Conservation (phyloP, 1,140 invertebrate species). For the Microplitis demolitor region DNA sequence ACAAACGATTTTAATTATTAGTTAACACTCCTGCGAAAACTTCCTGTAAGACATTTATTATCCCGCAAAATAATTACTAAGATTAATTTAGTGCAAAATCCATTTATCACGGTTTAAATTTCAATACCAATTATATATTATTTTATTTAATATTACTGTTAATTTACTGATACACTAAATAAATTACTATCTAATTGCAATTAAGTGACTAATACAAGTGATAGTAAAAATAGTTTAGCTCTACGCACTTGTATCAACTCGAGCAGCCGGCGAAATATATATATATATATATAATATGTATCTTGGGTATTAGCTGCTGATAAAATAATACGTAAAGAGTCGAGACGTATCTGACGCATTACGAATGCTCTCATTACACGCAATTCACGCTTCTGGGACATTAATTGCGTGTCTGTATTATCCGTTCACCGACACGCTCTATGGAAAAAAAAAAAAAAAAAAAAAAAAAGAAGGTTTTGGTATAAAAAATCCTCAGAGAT, state of each 20-base stretch:
- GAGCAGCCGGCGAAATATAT: no score
- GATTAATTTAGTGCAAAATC: no score
- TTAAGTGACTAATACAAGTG: no score
- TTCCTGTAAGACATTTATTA: no score
- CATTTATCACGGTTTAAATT: no score
- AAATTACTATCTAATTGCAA: no score
- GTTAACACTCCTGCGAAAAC: no score
- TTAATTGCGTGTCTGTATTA: neutral
- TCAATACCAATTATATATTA: neutral
- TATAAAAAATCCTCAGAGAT: no score
- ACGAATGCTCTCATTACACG: neutral
- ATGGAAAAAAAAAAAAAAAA: neutral
- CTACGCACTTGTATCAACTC: no score
- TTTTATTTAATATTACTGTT: neutral
- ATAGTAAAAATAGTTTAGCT: no score
- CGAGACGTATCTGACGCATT: neutral
- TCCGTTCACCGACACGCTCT: neutral
- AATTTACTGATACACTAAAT: conserved; percentile 7
- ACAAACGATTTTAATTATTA: neutral
- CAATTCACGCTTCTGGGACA: conserved; percentile 4
- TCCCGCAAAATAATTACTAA: no score
- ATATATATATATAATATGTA: no score
- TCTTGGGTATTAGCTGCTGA: neutral
- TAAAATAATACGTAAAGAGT: neutral
- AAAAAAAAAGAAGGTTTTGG: neutral